Percentiles rank a stretch among this genome's conserved stretches.
Evolutionary conservation across 2,113 vertebrate genomes (phyloP).

Genomic region (Vicugna pacos): DNA sequence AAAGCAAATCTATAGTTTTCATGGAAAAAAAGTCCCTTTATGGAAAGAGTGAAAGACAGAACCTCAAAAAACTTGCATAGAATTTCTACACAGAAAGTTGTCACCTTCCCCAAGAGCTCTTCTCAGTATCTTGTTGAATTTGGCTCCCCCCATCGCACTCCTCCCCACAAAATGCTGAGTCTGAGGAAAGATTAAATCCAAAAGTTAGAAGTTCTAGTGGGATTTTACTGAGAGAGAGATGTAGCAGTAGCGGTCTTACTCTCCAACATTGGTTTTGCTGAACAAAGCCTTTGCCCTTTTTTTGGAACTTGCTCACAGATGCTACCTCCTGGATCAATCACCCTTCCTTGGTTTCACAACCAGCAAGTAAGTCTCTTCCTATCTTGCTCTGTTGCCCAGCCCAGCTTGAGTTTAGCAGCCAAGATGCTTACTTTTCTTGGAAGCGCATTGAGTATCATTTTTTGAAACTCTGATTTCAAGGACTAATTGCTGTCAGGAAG

Average conservation of each 20-base stretch:
- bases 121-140: not conserved
- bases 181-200: not conserved
- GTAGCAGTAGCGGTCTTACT: not conserved
- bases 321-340: not conserved
- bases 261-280: not conserved
- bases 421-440: not conserved
- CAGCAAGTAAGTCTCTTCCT: not conserved
- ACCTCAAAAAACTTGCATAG: not conserved
- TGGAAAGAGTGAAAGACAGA: not conserved
- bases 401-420: not conserved
- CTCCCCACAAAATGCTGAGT: not conserved
- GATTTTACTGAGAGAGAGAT: not conserved
- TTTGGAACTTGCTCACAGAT: not conserved
- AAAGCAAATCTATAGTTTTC: not conserved
- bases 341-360: not conserved
- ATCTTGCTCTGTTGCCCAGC: not conserved
- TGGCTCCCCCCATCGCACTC: fast-evolving
- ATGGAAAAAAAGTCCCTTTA: not conserved
- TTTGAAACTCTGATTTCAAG: not conserved
- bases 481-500: not conserved
- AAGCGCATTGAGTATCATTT: not conserved
- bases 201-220: not conserved
- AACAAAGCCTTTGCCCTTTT: not conserved
- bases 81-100: not conserved
- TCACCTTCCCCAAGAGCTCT: not conserved